Evolutionary conservation across 2,888 invertebrate genomes (phyloP).

Genomic region (Drosophila demipolita): DNA sequence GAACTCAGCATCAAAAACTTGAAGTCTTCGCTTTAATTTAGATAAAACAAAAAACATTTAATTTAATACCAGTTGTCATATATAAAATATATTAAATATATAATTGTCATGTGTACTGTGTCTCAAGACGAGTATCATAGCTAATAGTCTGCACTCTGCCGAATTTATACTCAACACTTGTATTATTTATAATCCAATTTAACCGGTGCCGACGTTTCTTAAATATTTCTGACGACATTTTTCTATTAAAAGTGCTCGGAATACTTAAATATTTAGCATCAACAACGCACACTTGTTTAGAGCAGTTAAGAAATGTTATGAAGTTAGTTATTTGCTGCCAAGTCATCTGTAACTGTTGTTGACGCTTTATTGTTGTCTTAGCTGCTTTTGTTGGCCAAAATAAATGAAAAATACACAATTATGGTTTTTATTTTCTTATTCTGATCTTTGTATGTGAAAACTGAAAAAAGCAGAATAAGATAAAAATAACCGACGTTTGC

Average conservation of each 20-base stretch:
- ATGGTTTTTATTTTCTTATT: conserved; percentile 18
- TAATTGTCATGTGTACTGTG: background rate
- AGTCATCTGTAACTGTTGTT: conserved; percentile 58
- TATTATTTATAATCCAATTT: conserved; percentile 60
- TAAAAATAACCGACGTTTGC: conserved; percentile 40
- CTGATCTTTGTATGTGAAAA: conserved; percentile 43
- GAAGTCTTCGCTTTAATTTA: background rate
- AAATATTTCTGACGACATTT: conserved; percentile 36
- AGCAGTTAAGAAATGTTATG: conserved; percentile 8
- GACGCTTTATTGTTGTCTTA: conserved; percentile 26
- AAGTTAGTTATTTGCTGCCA: conserved; percentile 22
- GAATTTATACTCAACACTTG: conserved; percentile 11
- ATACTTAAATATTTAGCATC: conserved; percentile 5
- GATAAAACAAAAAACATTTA: background rate
- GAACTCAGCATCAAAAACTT: background rate
- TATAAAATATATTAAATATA: background rate
- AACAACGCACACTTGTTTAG: background rate
- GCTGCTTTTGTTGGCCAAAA: conserved; percentile 35
- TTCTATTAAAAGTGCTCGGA: conserved; percentile 28
- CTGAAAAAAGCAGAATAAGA: conserved; percentile 19
- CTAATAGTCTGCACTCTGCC: background rate
- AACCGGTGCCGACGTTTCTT: conserved; percentile 19
- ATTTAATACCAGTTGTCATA: background rate
- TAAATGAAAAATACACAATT: conserved; percentile 49
- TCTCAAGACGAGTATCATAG: background rate